These are phyloP conservation scores for Harpegnathos saltator DNA, from an alignment of 1,140 invertebrate species.

Conservation along the genomic window DNA sequence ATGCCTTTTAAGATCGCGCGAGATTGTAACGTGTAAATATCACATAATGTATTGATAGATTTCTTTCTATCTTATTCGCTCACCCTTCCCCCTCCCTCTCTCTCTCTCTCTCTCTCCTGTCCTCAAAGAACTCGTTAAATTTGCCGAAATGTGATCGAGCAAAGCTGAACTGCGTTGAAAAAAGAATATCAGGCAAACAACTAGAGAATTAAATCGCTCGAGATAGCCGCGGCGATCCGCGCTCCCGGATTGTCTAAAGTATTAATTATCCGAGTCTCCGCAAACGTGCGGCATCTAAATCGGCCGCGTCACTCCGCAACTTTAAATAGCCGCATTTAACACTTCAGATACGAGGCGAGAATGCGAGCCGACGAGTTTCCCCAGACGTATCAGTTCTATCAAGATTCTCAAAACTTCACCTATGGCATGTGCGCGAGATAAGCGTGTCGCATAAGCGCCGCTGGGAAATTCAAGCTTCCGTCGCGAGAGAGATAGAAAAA, in stretches of 20 bases:
- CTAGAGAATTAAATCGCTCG: too few species aligned
- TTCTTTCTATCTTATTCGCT: too few species aligned
- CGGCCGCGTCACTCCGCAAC: not conserved
- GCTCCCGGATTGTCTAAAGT: not conserved
- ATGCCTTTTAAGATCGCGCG: too few species aligned
- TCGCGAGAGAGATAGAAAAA: not conserved
- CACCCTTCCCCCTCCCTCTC: too few species aligned
- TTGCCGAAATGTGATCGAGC: too few species aligned
- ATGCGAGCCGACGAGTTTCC: constrained; percentile 17
- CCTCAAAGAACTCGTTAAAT: too few species aligned
- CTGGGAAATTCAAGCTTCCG: constrained; percentile 44
- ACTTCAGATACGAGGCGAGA: not conserved
- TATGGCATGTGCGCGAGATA: constrained; percentile 32
- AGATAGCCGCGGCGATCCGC: too few species aligned
- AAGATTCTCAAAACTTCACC: constrained; percentile 54
- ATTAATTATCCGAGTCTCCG: constrained; percentile 2
- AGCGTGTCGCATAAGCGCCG: constrained; percentile 47
- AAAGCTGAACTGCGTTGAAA: too few species aligned
- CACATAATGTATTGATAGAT: too few species aligned
- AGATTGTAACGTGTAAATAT: too few species aligned
- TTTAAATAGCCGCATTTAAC: constrained; percentile 8
- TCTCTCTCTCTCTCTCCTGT: too few species aligned
- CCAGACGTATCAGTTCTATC: constrained; percentile 32
- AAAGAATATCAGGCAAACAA: too few species aligned
- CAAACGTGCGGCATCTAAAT: constrained; percentile 3